phyloP scores from a whole-genome alignment of 2,797 vertebrate genomes.

The Amblyopsis hoosieri region DNA sequence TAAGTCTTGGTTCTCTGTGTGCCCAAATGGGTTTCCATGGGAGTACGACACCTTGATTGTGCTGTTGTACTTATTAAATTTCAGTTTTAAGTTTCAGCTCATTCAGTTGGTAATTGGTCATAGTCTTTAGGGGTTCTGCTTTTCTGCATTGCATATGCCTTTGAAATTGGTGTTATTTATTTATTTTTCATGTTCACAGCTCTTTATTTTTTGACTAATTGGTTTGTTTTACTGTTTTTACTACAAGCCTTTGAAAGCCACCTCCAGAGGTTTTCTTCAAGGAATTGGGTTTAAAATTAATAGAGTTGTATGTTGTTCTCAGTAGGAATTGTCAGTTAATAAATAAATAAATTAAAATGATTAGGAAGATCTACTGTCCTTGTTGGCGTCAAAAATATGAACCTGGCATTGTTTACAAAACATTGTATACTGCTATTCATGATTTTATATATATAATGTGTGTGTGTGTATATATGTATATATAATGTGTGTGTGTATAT shows the following conservation, averaged over 20 bases:
- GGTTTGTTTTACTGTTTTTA: conserved; percentile 48
- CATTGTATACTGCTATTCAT: no score
- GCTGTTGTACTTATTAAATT: conserved; percentile 10
- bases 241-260: conserved; percentile 41
- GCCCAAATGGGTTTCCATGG: neutral
- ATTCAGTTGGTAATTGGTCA: conserved; percentile 3
- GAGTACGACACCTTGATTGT: neutral
- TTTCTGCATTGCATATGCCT: conserved; percentile 15
- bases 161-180: conserved; percentile 3
- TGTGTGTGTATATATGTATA: no score
- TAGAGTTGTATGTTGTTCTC: conserved; percentile 32
- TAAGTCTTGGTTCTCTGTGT: neutral
- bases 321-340: conserved; percentile 42
- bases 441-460: no score
- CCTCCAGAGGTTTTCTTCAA: conserved; percentile 30
- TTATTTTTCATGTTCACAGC: conserved; percentile 22
- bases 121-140: conserved; percentile 3
- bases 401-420: no score
- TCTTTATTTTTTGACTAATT: conserved; percentile 45
- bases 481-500: no score
- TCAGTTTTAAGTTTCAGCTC: neutral
- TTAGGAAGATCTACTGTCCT: conserved; percentile 2
- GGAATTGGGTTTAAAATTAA: conserved; percentile 42
- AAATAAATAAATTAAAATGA: conserved; percentile 9
- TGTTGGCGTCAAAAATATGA: neutral